Base-by-base conservation (phyloP, 2,888 invertebrate genomes). In the Melipona bicolor region DNA sequence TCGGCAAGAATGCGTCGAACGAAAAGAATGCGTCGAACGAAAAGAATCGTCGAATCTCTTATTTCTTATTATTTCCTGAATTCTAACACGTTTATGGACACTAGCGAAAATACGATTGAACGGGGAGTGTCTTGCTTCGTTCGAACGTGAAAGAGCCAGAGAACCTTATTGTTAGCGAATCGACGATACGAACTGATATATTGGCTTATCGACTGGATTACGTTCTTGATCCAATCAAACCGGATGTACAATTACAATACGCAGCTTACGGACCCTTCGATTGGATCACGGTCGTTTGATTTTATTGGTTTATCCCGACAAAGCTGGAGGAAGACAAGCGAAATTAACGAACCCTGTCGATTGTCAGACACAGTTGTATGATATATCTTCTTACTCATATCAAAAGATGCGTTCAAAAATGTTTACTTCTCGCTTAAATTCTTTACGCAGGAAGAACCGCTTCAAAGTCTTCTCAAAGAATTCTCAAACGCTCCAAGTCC, bases 261-360 rank as follows among this genome's bases (percentile, higher is more conserved):
- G 50, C 67, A 54, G 76, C 54, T 85, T 77, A 72, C 50, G 24
- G 52, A 65, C 64, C 69, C 64, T 67, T 71, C 76, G 67, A 81
- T 85, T 85, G 78, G 65, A 59, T 88, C 84, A 84, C 74, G 77
- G 49, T 62, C n/a, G 52, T 71, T 68, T 67, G 52, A 54, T 76
- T 85, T 83, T 59, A 78, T 56, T 36, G 62, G 81, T 49, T 62
- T 80, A 68, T 72, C 75, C 61, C 49, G 32, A 36, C 43, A 4
- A 43, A 43, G 43, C 43, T 43, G 9, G 9, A 9, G 50, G 19
- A 13, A 50, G 24, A 79, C 19, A 36, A 59, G 43, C 62, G 36
- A 56, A 61, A 73, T 52, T 50, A 24, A 52, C n/a, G 71, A 49
- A 62, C 9, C 67, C n/a, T 61, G 15, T 1, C 62, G 27, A 52